Evolutionary conservation across 1,140 invertebrate genomes (phyloP).

Genomic region (Marisa cornuarietis): DNA sequence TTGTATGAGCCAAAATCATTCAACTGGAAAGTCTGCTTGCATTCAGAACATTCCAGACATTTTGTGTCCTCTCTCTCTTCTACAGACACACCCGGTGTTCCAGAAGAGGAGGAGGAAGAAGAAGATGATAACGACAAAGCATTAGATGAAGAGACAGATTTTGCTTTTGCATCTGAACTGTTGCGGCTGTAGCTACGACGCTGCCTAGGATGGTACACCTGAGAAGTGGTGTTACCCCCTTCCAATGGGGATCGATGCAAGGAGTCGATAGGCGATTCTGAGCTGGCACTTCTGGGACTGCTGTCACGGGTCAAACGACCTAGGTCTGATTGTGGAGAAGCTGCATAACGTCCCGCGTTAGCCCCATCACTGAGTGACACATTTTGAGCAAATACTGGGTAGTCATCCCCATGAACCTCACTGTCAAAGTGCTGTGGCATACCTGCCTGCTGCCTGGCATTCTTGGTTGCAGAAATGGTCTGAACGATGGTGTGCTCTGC

Average conservation of each 20-base stretch:
- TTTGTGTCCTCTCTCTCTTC: conserved; percentile 42
- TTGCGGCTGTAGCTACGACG: conserved; percentile 4
- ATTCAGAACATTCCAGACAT: conserved; percentile 55
- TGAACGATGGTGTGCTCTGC: conserved; percentile 59
- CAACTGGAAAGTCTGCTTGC: conserved; percentile 57
- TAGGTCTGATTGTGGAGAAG: conserved; percentile 4
- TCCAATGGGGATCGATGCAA: neutral
- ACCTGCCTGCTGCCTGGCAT: conserved; percentile 42
- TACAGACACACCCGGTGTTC: neutral
- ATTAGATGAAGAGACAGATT: neutral
- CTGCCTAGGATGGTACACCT: neutral
- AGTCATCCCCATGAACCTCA: neutral
- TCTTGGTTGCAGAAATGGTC: conserved; percentile 59
- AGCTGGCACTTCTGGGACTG: conserved; percentile 4
- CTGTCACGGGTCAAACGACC: neutral
- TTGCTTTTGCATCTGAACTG: conserved; percentile 16
- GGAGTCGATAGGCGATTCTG: conserved; percentile 5
- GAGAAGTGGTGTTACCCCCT: neutral
- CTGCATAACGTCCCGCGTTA: neutral
- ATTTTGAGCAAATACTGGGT: neutral
- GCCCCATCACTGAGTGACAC: neutral
- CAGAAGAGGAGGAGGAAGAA: neutral
- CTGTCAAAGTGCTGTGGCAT: neutral
- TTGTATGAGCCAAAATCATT: conserved; percentile 64
- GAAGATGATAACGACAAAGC: too few relatives aligned